Conservation (phyloP, 2,797 vertebrate species). For the Diplodus puntazzo region DNA sequence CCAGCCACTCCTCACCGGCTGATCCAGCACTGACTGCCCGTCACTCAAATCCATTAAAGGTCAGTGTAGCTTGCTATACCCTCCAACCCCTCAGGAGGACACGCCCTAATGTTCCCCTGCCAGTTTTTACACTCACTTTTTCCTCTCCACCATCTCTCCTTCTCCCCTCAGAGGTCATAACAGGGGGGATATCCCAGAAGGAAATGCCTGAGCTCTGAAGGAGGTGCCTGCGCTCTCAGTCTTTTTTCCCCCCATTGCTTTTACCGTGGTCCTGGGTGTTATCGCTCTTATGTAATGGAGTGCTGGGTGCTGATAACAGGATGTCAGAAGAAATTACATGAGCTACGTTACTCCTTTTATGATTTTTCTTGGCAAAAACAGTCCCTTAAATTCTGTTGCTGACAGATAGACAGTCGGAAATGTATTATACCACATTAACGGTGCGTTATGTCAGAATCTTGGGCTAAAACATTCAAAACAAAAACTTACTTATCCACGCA, state of each 20-base stretch:
- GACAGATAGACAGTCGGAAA: conserved; percentile 6
- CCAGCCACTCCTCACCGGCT: conserved; percentile 69
- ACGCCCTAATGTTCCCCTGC: conserved; percentile 71
- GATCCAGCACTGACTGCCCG: conserved; percentile 67
- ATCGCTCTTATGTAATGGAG: conserved; percentile 73
- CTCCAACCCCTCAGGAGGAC: conserved; percentile 61
- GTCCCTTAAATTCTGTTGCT: conserved; percentile 20
- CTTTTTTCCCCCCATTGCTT: conserved; percentile 57
- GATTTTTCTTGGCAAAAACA: conserved; percentile 20
- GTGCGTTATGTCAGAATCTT: no score
- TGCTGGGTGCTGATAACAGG: conserved; percentile 63
- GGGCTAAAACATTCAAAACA: no score
- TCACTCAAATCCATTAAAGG: conserved; percentile 79
- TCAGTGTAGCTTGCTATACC: conserved; percentile 69
- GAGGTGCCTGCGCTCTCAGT: conserved; percentile 69
- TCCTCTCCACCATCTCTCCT: conserved; percentile 71
- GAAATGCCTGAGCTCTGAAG: conserved; percentile 83
- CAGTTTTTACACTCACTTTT: conserved; percentile 76
- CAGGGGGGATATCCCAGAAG: conserved; percentile 81
- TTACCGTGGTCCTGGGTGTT: conserved; percentile 69
- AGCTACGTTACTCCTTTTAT: conserved; percentile 30
- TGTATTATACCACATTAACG: neutral
- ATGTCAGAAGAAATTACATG: conserved; percentile 52
- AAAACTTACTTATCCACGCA: no score
- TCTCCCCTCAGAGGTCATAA: conserved; percentile 75